phyloP scores from a whole-genome alignment of 2,888 invertebrate genomes.

The Drosophila macrothrix region DNA sequence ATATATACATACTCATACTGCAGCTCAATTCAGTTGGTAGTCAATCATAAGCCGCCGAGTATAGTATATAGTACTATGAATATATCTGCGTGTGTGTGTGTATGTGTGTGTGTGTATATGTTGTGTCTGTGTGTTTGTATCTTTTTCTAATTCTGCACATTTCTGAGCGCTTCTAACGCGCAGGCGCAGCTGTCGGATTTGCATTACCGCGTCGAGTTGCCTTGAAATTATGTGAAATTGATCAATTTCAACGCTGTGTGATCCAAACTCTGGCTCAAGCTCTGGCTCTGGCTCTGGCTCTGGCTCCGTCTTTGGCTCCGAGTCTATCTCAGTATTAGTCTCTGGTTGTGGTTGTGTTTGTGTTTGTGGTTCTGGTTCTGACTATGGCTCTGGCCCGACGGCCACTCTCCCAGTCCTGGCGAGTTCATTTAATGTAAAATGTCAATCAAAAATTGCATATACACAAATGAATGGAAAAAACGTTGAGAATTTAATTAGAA shows the following conservation, averaged over 20 bases:
- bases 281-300: not conserved
- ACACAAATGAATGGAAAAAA: slow-evolving; percentile 52
- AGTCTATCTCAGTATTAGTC: slow-evolving; percentile 11
- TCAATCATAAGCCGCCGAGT: slow-evolving; percentile 75
- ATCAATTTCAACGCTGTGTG: slow-evolving; percentile 83
- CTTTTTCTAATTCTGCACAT: slow-evolving; percentile 31
- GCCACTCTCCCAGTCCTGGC: slow-evolving; percentile 4
- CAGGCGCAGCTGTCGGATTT: slow-evolving; percentile 79
- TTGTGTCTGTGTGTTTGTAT: slow-evolving; percentile 8
- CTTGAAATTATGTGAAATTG: slow-evolving; percentile 83
- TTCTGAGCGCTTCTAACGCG: slow-evolving; percentile 77
- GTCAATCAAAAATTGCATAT: slow-evolving; percentile 78
- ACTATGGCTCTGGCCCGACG: slow-evolving; percentile 8
- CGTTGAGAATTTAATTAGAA: slow-evolving; percentile 79
- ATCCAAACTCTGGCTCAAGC: slow-evolving; percentile 23
- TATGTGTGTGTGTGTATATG: no score
- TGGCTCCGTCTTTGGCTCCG: not conserved
- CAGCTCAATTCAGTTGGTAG: slow-evolving; percentile 80
- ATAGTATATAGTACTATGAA: not conserved
- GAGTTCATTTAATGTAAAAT: slow-evolving; percentile 80
- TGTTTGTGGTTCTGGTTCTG: not conserved
- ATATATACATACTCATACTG: slow-evolving; percentile 12
- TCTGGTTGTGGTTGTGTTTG: slow-evolving; percentile 18
- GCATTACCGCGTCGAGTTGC: slow-evolving; percentile 77
- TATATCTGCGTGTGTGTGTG: not conserved